Evolutionary conservation across 2,113 vertebrate species (phyloP).

Genomic region (Echinops telfairi): DNA sequence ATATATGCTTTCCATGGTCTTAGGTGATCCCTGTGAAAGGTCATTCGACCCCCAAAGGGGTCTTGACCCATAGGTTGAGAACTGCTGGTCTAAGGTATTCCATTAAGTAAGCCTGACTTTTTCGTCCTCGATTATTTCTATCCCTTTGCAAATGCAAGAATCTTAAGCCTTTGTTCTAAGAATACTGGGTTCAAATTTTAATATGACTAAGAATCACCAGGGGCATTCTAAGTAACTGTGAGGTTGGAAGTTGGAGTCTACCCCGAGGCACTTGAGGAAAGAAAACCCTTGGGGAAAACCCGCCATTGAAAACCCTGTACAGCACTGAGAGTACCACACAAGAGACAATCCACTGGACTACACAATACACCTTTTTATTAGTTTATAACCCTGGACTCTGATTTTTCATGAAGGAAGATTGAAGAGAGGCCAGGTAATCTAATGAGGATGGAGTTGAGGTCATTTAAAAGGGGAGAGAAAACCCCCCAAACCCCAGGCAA

Average conservation of each 20-base stretch:
- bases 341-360: no score
- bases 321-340: not conserved
- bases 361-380: not conserved
- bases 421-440: not conserved
- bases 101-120: slow-evolving; percentile 1
- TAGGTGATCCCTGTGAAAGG: no score
- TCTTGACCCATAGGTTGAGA: no score
- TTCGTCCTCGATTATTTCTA: not conserved
- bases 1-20: no score
- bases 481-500: no score
- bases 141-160: slow-evolving; percentile 39
- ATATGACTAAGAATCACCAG: not conserved
- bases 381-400: not conserved
- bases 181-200: not conserved
- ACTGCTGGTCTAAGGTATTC: not conserved
- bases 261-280: not conserved
- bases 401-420: slow-evolving; percentile 19
- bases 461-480: not conserved
- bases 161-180: not conserved
- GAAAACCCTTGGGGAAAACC: no score
- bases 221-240: not conserved
- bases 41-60: no score
- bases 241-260: not conserved
- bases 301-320: no score
- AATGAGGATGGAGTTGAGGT: not conserved